Percentiles rank a stretch among this genome's conserved stretches.
phyloP scores from a whole-genome alignment of 2,888 invertebrate genomes.

The Stenoptilia bipunctidactyla region DNA sequence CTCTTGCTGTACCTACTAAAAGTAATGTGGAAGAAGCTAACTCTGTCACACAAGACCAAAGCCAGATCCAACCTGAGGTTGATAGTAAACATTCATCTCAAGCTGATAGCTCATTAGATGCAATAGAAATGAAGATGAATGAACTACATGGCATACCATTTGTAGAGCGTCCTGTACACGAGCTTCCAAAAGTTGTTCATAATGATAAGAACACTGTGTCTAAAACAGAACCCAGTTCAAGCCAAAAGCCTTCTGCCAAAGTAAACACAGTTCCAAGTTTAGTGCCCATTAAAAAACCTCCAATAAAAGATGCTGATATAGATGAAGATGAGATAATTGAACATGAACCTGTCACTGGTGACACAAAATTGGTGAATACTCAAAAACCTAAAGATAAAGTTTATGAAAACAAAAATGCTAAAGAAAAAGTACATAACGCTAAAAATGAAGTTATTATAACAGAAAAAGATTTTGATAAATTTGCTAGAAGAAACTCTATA shows the following conservation, averaged over 20 bases:
- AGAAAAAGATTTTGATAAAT: conserved; percentile 63
- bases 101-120: conserved; percentile 29
- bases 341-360: conserved; percentile 29
- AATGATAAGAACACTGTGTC: conserved; percentile 23
- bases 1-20: conserved; percentile 25
- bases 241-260: conserved; percentile 20
- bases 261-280: conserved; percentile 30
- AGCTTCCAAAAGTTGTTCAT: conserved; percentile 31
- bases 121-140: conserved; percentile 62
- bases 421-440: conserved; percentile 28
- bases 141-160: conserved; percentile 57
- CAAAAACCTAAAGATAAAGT: conserved; percentile 19
- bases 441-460: conserved; percentile 50
- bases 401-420: conserved; percentile 31
- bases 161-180: conserved; percentile 44
- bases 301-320: conserved; percentile 19
- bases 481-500: conserved; percentile 53
- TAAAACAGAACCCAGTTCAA: conserved; percentile 22
- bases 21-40: conserved; percentile 25
- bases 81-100: not conserved
- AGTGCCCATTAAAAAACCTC: conserved; percentile 27
- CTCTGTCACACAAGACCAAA: conserved; percentile 18
- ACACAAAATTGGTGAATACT: conserved; percentile 18
- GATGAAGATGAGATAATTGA: conserved; percentile 26
- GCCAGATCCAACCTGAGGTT: conserved; percentile 10